Base-by-base conservation (phyloP, 2,113 vertebrate genomes). In the Oxygymnocypris stewartii region DNA sequence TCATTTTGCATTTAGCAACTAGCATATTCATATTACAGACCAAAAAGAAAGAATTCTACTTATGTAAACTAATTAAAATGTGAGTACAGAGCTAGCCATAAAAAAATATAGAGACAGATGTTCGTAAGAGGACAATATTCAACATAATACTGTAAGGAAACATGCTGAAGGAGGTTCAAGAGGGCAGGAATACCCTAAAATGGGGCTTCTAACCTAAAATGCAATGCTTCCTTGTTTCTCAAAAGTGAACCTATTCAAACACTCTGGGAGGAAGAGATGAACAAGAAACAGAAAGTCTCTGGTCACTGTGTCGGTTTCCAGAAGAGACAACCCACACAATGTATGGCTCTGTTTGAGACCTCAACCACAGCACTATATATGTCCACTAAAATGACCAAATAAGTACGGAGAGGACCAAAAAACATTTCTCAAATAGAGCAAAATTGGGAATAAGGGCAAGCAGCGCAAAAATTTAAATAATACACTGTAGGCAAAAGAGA, bases 291-390 rank as follows among this genome's bases (percentile, higher is more conserved):
- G 88, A 85, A 67, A 67, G 91, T 91, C 90, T 91, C 91, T 91
- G 59, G 76, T 35, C 86, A 84, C 88, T 91, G 89, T 92, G 93
- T 95, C 93, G 82, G 88, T 89, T 94, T 93, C 90, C 94, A 92
- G 84, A 79, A 75, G 86, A 88, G 76, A 78, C 89, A 80, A 79
- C 18, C 87, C 57, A 86, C 90, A 95, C 94, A 94, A 94, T 94
- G 93, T 90, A 87, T 40, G 63, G 67, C 93, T 94, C 92, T 94
- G 93, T 94, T 93, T 91, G 25, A 84, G 82, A 18, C 73, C 82
- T 65, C 10, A 16, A n/a, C 35, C 78, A 57, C 9, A 57, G 16
- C 51, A 65, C 35, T 49, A 69, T 49, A 35, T 49, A 35, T 71
- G 63, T 35, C 20, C n/a, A n/a, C n/a, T n/a, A n/a, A n/a, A n/a